phyloP scores from a whole-genome alignment of 2,888 invertebrate genomes.

The Plebejus melissa region DNA sequence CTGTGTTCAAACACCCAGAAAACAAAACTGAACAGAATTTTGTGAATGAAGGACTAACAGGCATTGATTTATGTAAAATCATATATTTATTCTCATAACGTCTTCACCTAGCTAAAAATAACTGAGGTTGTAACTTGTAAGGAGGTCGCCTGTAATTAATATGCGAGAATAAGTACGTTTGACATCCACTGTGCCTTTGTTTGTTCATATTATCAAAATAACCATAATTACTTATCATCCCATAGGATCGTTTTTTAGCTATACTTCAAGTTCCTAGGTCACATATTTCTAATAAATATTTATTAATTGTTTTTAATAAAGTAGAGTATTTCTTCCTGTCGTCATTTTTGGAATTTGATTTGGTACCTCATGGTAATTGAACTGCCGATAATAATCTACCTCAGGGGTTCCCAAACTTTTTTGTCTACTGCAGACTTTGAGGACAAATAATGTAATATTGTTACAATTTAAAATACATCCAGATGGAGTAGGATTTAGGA shows the following conservation, averaged over 20 bases:
- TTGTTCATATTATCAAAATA: neutral
- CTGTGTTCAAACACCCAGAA: too few species aligned
- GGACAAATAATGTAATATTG: too few species aligned
- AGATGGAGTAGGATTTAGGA: too few species aligned
- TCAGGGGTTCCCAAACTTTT: too few species aligned
- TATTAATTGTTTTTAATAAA: too few species aligned
- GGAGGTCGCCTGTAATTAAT: slow-evolving; percentile 4
- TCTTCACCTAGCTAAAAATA: neutral
- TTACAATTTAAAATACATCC: too few species aligned
- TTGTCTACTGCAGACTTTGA: too few species aligned
- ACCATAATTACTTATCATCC: neutral
- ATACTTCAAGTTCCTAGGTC: too few species aligned
- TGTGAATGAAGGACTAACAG: neutral
- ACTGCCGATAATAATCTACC: too few species aligned
- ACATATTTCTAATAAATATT: too few species aligned
- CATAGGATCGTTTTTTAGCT: neutral
- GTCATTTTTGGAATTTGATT: neutral
- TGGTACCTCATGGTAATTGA: too few species aligned
- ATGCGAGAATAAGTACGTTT: neutral
- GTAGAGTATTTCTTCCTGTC: neutral
- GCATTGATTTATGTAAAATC: slow-evolving; percentile 5
- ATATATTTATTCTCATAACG: neutral
- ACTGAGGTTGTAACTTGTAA: neutral
- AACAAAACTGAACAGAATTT: neutral
- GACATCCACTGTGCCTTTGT: neutral